Conservation (phyloP, 2,888 invertebrate species). For the Drosophila kambysellisi region DNA sequence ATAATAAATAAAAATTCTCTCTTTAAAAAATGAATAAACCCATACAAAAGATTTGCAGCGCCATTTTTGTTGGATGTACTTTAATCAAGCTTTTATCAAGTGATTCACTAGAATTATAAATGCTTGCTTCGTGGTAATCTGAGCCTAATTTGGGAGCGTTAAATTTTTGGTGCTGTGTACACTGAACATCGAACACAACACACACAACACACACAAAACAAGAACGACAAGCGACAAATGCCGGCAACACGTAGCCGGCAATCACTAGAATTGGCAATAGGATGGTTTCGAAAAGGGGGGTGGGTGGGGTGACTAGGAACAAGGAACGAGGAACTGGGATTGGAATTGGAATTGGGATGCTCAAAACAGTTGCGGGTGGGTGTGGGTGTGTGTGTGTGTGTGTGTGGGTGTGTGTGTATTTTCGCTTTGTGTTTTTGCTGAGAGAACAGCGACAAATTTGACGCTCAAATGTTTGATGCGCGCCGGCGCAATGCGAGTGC, state of each 20-base stretch:
- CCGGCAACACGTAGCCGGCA: conserved; percentile 80
- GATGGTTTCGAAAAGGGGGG: background rate
- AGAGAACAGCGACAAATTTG: conserved; percentile 70
- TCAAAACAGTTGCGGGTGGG: conserved; percentile 50
- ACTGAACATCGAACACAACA: conserved; percentile 39
- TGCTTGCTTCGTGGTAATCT: background rate
- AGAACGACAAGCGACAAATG: conserved; percentile 67
- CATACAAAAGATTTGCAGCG: background rate
- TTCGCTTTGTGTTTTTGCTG: conserved; percentile 18
- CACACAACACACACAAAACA: conserved; percentile 28
- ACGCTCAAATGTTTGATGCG: conserved; percentile 80
- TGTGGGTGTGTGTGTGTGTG: conserved; percentile 11
- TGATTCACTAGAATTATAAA: background rate
- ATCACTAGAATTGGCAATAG: conserved; percentile 62
- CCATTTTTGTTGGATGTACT: background rate
- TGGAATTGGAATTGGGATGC: conserved; percentile 13
- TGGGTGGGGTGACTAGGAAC: background rate
- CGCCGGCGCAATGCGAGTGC: conserved; percentile 70
- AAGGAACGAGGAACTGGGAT: background rate
- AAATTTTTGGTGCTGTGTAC: conserved; percentile 2
- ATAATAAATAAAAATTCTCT: background rate
- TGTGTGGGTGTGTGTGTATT: conserved; percentile 14
- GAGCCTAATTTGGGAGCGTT: background rate
- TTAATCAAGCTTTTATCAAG: background rate
- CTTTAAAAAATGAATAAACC: background rate